phyloP scores from a whole-genome alignment of 1,140 invertebrate genomes.

The Lethrus apterus region DNA sequence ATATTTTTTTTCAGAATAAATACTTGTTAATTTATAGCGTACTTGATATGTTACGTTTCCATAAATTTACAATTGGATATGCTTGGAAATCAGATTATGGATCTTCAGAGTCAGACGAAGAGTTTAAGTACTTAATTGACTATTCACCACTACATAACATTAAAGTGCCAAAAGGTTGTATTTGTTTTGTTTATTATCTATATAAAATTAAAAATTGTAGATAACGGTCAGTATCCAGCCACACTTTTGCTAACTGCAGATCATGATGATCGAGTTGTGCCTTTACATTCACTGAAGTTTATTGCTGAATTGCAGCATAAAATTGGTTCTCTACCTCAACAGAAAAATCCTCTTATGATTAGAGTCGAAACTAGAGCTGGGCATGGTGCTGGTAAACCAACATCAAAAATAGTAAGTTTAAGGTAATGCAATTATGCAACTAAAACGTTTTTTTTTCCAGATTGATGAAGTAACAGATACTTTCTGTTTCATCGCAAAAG shows the following conservation, averaged over 20 bases:
- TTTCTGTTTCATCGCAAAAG: constrained; percentile 76
- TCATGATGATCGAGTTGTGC: constrained; percentile 96
- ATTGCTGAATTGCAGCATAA: constrained; percentile 84
- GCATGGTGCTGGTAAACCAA: constrained; percentile 94
- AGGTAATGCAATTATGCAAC: background rate
- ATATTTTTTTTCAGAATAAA: no score
- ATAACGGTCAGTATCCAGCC: constrained; percentile 74
- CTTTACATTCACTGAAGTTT: constrained; percentile 91
- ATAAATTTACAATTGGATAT: constrained; percentile 97
- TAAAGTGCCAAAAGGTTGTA: constrained; percentile 47
- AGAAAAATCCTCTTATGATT: constrained; percentile 85
- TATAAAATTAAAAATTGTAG: constrained; percentile 19
- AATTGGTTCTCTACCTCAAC: constrained; percentile 52
- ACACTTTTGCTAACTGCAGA: constrained; percentile 88
- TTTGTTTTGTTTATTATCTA: constrained; percentile 15
- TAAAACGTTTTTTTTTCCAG: constrained; percentile 47
- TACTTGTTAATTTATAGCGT: constrained; percentile 73
- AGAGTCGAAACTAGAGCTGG: constrained; percentile 92
- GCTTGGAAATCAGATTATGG: constrained; percentile 97
- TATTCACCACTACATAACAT: constrained; percentile 97
- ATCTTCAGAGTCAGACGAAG: constrained; percentile 76
- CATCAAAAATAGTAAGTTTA: constrained; percentile 72
- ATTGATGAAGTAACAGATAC: constrained; percentile 87
- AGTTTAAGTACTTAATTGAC: constrained; percentile 84
- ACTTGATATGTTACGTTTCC: constrained; percentile 94